Conservation (phyloP, 1,140 invertebrate genomes). For the Drosophila miranda region DNA sequence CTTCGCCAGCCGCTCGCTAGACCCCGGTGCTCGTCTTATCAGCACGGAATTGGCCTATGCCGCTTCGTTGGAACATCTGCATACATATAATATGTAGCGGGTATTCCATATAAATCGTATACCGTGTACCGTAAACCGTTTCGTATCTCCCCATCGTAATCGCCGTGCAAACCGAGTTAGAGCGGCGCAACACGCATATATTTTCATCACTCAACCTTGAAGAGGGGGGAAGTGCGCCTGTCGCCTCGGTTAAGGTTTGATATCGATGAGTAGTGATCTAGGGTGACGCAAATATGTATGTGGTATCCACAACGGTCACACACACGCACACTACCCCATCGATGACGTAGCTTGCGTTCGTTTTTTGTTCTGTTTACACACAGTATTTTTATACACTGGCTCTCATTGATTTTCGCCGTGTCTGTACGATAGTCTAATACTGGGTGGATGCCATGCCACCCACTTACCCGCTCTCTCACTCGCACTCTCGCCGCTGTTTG, state of each 20-base stretch:
- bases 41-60: constrained; percentile 53
- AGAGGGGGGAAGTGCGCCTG: neutral
- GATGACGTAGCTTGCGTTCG: constrained; percentile 52
- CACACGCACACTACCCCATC: constrained; percentile 12
- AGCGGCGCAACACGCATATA: constrained; percentile 21
- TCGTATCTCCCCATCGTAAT: constrained; percentile 28
- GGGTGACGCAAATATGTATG: constrained; percentile 38
- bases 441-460: constrained; percentile 35
- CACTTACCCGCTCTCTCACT: constrained; percentile 18
- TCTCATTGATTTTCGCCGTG: constrained; percentile 66
- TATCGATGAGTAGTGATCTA: constrained; percentile 30
- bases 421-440: constrained; percentile 42
- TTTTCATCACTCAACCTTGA: constrained; percentile 15
- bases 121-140: constrained; percentile 4
- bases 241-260: neutral
- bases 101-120: constrained; percentile 2
- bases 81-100: too few species aligned
- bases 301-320: constrained; percentile 1
- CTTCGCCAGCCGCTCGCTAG: constrained; percentile 11
- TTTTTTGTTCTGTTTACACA: constrained; percentile 67
- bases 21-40: constrained; percentile 32
- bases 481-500: constrained; percentile 42
- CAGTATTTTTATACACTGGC: constrained; percentile 51
- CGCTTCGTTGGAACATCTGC: constrained; percentile 17
- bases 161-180: constrained; percentile 21